Evolutionary conservation across 2,888 invertebrate species (phyloP), one percentile per base, ranked within the genome.

Genomic region (Calliphora vomitoria): DNA sequence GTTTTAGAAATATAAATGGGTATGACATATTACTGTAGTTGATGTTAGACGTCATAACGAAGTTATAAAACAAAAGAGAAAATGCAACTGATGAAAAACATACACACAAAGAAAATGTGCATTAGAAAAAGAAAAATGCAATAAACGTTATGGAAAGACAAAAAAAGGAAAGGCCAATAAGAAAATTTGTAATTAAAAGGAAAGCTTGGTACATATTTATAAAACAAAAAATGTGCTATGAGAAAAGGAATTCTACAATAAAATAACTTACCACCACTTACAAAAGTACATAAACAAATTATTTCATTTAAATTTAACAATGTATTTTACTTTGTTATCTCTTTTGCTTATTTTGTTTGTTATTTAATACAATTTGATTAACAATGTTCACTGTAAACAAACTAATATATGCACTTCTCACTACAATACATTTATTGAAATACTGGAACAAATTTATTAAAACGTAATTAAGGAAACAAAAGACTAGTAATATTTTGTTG

Each of bases 381-480:
- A 69, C 15, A 69, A 15, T 58, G 13, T 44, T 44, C 2, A 44
- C 44, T 25, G 35, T 35, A 35, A 35, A 35, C 35, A 35, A 25
- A 58, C 15, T 18, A 10, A 18, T 6, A 1, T 44, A 47, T 44
- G 44, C 74, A 60, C 60, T 47, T 60, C 13, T 53, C 8, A 35
- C 20, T 35, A 31, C 3, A 60, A 13, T 31, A 35, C 35, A 35
- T 62, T 38, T 38, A 38, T n/a, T 35, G 15, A 62, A 35, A 15
- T 25, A 31, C 18, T 18, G 8, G n/a, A 8, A 6, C 10, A n/a
- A 8, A 64, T 4, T 31, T 60, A 13, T 38, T 64, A 44, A 20
- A 66, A 66, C 66, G 66, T 66, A 66, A 44, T 66, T 38, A 66
- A 66, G 8, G 10, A 38, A 18, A 35, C 35, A 35, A 35, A 35